Evolutionary conservation across 2,888 invertebrate genomes (phyloP), one percentile per base, ranked within the genome.

Genomic region (Acholoe squamosa): DNA sequence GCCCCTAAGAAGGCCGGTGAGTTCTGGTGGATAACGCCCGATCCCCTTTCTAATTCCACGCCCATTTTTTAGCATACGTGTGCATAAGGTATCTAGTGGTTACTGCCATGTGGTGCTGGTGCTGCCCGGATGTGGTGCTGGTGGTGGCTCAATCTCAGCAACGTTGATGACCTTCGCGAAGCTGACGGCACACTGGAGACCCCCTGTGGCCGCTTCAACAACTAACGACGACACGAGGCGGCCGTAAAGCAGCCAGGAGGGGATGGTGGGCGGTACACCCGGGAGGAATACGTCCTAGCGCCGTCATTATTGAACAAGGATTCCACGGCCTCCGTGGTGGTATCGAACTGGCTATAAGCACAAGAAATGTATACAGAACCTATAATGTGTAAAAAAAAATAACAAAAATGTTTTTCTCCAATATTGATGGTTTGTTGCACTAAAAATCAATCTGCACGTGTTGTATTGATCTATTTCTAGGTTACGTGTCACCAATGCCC

Each of bases 31-130:
- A 86, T 86, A 86, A 86, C 86, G 25, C 54, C 54, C 19, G 86
- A 86, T 86, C 56, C 52, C 16, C 54, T 12, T 14, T 31, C 86
- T 86, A 86, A 86, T 86, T 86, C 86, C 52, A 12, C 54, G 86
- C 52, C 52, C 86, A 86, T 54, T 86, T 86, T 86, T 86, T 86
- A 0, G 86, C 34, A 1, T 43, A n/a, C 34, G 80, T 80, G 33
- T 80, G 80, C 80, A 80, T 80, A 80, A 43, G 80, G 80, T 80
- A 80, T 80, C 80, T 34, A 80, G 80, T 80, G 71, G 71, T n/a
- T 14, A 16, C 76, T 76, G 76, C n/a, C 31, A n/a, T 25, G 76
- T 19, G 71, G 71, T 25, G n/a, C 61, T 61, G 61, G 22, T 61
- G 19, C 61, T 61, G 22, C 61, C 25, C 25, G 76, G 76, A 14